Evolutionary conservation across 1,140 invertebrate genomes (phyloP).

Genomic region (Brachionus manjavacas): DNA sequence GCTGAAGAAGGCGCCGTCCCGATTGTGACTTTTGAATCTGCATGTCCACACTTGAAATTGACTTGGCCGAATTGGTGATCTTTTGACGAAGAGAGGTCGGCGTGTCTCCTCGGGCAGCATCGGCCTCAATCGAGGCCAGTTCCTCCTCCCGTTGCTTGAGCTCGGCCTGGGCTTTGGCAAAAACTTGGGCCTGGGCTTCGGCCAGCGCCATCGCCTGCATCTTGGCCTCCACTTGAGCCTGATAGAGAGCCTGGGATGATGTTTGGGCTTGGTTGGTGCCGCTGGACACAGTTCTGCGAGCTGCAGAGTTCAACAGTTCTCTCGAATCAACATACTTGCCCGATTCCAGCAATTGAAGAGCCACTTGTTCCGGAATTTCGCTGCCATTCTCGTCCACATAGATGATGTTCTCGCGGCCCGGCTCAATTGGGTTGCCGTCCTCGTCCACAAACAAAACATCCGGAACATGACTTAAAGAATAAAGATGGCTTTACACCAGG

Average conservation of each 20-base stretch:
- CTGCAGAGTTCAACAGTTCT: not conserved
- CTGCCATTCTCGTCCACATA: slow-evolving; percentile 34
- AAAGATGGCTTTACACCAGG: not conserved
- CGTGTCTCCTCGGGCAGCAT: not conserved
- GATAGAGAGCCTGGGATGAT: not conserved
- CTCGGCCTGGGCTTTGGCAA: not conserved
- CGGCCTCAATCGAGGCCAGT: slow-evolving; percentile 1
- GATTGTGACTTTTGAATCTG: slow-evolving; percentile 27
- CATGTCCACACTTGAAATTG: not conserved
- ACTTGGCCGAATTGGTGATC: not conserved
- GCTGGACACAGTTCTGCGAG: not conserved
- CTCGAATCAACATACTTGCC: slow-evolving; percentile 33
- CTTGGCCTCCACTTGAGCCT: not conserved
- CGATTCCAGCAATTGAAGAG: not conserved
- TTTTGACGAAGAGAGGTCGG: not conserved
- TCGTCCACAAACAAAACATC: slow-evolving; percentile 40
- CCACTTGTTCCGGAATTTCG: slow-evolving; percentile 23
- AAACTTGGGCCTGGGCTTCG: not conserved
- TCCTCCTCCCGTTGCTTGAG: slow-evolving; percentile 18
- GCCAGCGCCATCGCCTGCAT: not conserved
- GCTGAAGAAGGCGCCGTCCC: not conserved
- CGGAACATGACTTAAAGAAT: not conserved
- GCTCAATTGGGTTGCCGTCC: slow-evolving; percentile 37
- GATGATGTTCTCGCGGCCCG: slow-evolving; percentile 13
- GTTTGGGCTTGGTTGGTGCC: not conserved